phyloP scores from a whole-genome alignment of 1,140 invertebrate genomes.

The Ips nitidus region DNA sequence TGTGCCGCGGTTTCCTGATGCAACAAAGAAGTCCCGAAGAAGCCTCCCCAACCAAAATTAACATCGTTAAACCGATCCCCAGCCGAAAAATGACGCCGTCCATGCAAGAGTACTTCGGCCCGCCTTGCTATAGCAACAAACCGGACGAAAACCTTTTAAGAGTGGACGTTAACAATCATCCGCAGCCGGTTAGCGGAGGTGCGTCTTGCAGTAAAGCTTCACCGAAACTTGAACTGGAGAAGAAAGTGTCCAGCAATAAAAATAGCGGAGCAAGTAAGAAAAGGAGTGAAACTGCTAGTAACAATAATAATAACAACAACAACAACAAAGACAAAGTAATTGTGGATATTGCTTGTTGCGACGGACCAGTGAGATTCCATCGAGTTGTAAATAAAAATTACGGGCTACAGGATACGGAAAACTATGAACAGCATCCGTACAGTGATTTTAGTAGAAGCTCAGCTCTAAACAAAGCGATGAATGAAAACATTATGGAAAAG shows the following conservation, averaged over 20 bases:
- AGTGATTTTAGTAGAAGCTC: conserved; percentile 48
- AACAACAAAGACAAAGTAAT: conserved; percentile 58
- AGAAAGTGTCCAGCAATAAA: neutral
- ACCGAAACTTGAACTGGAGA: neutral
- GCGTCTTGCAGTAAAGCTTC: conserved; percentile 1
- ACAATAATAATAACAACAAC: neutral
- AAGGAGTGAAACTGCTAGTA: neutral
- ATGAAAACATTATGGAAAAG: conserved; percentile 53
- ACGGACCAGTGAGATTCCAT: conserved; percentile 82
- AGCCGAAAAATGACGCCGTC: conserved; percentile 49
- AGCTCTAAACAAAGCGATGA: conserved; percentile 55
- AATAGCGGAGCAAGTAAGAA: neutral
- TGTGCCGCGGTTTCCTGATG: conserved; percentile 60
- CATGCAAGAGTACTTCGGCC: conserved; percentile 39
- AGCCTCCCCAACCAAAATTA: conserved; percentile 36
- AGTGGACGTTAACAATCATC: neutral
- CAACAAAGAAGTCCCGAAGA: conserved; percentile 40
- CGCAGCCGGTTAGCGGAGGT: neutral
- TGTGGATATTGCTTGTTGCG: conserved; percentile 82
- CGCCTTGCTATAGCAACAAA: conserved; percentile 27
- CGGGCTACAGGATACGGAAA: conserved; percentile 50
- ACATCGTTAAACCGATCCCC: conserved; percentile 55
- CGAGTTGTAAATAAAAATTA: conserved; percentile 76
- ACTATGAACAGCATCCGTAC: conserved; percentile 35
- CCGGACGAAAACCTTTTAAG: conserved; percentile 12